Percentiles rank a stretch among this genome's conserved stretches.
These are phyloP conservation scores for Malacoraja senta DNA, from an alignment of 2,797 vertebrate species.

Conservation along the genomic window DNA sequence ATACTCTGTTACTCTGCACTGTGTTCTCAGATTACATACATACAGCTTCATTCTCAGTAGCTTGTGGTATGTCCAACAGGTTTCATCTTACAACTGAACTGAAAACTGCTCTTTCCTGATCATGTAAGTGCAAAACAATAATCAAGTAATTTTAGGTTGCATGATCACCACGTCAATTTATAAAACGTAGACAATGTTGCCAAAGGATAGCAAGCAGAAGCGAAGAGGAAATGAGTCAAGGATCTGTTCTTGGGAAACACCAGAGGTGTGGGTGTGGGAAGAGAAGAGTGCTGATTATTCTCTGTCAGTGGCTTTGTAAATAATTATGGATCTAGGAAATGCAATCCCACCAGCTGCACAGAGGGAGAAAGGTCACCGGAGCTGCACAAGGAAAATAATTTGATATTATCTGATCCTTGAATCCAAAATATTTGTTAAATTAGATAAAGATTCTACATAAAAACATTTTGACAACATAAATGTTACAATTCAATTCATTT, in stretches of 20 bases:
- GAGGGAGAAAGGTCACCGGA: not conserved
- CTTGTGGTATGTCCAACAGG: not conserved
- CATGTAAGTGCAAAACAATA: not conserved
- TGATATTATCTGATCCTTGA: not conserved
- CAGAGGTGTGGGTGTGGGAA: not conserved
- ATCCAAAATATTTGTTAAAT: not conserved
- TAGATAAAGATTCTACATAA: not conserved
- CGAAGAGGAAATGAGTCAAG: not conserved
- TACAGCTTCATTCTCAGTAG: not conserved
- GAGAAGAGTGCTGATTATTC: not conserved
- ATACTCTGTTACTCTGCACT: not conserved
- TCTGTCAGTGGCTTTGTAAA: too few species aligned
- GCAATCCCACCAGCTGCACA: too few species aligned
- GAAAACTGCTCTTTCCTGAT: not conserved
- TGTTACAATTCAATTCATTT: not conserved
- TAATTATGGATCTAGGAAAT: too few species aligned
- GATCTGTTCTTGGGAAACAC: not conserved
- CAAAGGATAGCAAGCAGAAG: not conserved
- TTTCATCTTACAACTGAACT: not conserved
- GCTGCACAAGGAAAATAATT: not conserved
- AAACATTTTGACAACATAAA: not conserved
- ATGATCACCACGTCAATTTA: not conserved
- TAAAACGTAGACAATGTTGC: not conserved
- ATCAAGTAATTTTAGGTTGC: not conserved
- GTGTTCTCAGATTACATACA: not conserved